Conservation (phyloP, 2,888 invertebrate genomes). For the Pherbina coryleti region DNA sequence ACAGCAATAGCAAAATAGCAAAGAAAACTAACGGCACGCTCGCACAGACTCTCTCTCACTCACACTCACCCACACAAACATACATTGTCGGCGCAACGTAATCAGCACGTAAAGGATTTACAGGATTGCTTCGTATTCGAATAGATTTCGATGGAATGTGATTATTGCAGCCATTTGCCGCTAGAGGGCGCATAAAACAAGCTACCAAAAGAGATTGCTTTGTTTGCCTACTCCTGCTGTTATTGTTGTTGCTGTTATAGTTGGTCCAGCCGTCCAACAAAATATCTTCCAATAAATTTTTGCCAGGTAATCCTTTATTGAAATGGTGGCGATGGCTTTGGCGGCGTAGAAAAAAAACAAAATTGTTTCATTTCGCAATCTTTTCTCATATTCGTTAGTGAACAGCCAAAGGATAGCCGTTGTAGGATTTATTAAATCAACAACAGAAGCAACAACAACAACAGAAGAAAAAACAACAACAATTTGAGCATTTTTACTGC, state of each 20-base stretch:
- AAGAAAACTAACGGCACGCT: neutral
- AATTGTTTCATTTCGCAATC: neutral
- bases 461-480: neutral
- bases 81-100: neutral
- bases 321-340: neutral
- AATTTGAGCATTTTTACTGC: neutral
- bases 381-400: neutral
- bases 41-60: no score
- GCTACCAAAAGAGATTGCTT: neutral
- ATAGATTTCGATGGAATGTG: slow-evolving; percentile 17
- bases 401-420: neutral
- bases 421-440: neutral
- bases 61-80: neutral
- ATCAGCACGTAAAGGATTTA: neutral
- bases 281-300: slow-evolving; percentile 8
- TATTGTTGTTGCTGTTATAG: neutral
- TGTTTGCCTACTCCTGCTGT: neutral
- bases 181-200: neutral
- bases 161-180: slow-evolving; percentile 22
- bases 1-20: neutral
- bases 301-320: neutral
- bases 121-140: neutral
- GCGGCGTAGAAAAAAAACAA: neutral
- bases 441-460: neutral
- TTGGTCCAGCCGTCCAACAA: neutral